Percentiles rank a stretch among this genome's conserved stretches.
These are phyloP conservation scores for Meda fulgida DNA, from an alignment of 2,797 vertebrate species.

Conservation along the genomic window DNA sequence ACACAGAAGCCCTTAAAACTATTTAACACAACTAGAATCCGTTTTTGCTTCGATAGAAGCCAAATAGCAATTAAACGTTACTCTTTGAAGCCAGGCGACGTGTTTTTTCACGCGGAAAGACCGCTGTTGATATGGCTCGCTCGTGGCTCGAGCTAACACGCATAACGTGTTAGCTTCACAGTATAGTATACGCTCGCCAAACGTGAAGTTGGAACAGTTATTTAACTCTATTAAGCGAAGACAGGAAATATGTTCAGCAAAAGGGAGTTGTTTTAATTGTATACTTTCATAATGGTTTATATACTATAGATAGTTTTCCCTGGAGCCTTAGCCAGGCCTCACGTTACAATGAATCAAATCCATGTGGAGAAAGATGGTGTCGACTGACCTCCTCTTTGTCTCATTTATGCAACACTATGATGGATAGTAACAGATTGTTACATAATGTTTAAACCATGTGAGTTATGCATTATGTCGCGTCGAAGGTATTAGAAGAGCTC, in stretches of 20 bases:
- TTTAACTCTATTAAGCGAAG: not conserved
- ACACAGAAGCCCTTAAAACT: too few relatives aligned
- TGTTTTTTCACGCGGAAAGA: not conserved
- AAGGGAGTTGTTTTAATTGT: not conserved
- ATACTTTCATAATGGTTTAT: not conserved
- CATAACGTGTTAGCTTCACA: conserved; percentile 10
- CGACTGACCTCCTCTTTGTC: conserved; percentile 51
- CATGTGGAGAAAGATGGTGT: conserved; percentile 52
- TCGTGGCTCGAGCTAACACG: conserved; percentile 29
- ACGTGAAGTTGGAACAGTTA: not conserved
- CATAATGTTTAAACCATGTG: conserved; percentile 10
- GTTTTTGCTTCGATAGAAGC: not conserved
- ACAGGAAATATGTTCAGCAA: not conserved
- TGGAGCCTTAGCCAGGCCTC: conserved; percentile 2
- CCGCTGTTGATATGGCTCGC: not conserved
- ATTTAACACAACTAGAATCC: not conserved
- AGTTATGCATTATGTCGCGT: not conserved
- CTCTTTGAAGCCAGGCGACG: not conserved
- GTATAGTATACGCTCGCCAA: not conserved
- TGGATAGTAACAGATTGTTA: conserved; percentile 39
- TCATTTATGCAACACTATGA: conserved; percentile 43
- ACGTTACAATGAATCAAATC: conserved; percentile 46
- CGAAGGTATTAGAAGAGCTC: not conserved
- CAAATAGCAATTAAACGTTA: not conserved
- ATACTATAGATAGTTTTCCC: not conserved